phyloP scores from a whole-genome alignment of 2,888 invertebrate genomes.

The Tryphoninae sp. region DNA sequence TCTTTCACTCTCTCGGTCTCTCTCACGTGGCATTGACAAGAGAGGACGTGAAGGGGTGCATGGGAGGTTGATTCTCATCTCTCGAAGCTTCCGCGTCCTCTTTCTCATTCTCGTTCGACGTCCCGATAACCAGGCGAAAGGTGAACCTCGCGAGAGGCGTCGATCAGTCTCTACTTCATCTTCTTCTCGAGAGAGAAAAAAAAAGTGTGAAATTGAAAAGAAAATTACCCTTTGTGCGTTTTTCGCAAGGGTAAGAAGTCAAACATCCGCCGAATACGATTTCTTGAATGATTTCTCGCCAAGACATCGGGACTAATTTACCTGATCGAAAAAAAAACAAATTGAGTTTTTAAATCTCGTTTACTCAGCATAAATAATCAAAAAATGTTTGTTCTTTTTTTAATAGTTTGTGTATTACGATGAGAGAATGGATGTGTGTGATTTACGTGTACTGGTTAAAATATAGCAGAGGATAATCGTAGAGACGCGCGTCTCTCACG shows the following conservation, averaged over 20 bases:
- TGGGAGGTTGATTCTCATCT: constrained; percentile 47
- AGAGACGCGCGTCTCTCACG: constrained; percentile 47
- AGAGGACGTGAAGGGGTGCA: constrained; percentile 60
- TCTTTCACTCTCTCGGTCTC: constrained; percentile 61
- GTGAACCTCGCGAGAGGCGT: constrained; percentile 42
- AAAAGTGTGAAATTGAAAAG: neutral
- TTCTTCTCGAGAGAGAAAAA: constrained; percentile 20
- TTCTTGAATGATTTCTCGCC: too few relatives aligned
- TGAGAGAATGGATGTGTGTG: constrained; percentile 2
- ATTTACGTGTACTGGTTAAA: constrained; percentile 8
- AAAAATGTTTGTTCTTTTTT: neutral
- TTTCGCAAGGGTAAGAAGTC: neutral
- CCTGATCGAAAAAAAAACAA: too few relatives aligned
- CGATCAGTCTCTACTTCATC: constrained; percentile 22
- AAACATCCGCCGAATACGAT: too few relatives aligned
- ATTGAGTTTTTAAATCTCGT: neutral
- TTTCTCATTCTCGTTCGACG: constrained; percentile 56
- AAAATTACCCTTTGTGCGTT: neutral
- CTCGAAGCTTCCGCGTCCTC: constrained; percentile 56
- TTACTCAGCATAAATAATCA: neutral
- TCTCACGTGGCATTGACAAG: constrained; percentile 49
- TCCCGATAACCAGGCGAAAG: constrained; percentile 41
- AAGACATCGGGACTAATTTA: too few relatives aligned
- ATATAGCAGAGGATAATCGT: constrained; percentile 46
- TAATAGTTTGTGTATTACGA: neutral